Evolutionary conservation across 1,140 invertebrate species (phyloP), one percentile per base, ranked within the genome.

Genomic region (Arctopsyche grandis): DNA sequence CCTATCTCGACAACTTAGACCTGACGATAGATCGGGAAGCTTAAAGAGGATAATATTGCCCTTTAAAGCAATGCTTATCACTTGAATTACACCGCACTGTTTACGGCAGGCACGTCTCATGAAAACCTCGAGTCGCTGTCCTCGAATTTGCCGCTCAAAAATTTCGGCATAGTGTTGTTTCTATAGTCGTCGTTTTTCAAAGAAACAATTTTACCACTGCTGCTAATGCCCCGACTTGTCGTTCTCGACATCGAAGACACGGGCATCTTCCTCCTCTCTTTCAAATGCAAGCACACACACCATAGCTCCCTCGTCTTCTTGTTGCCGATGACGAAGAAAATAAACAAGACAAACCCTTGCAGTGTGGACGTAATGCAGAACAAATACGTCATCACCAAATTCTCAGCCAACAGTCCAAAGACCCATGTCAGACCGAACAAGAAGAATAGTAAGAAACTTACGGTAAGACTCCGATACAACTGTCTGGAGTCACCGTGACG

Each of bases 271-370:
- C 85, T 84, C 0, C 85, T 87, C 83, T 87, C 87, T 60, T 85
- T 88, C 21, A 88, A 86, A 83, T 85, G 86, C 52, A 89, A 81
- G 73, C 87, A 86, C 69, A 88, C 86, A 63, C 87, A 82, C 89
- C 89, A 90, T 29, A 90, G 77, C 75, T 87, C 86, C 60, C 89
- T 85, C 0, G 89, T 89, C 82, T 88, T 89, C 73, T 88, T 88
- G 81, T 90, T 89, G 14, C 88, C 86, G 1, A 89, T 46, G 0
- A 90, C 86, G 78, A 89, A 90, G 83, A 90, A 90, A 14, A 89
- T 43, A 81, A 89, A 90, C 46, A 90, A 79, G 10, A 90, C 86
- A 44, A 89, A 87, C 0, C 90, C 90, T 85, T 90, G 90, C 69
- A 87, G 85, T 0, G 89, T 89, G 0, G 85, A 86, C 0, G 87